These are phyloP conservation scores for Dromas ardeola DNA, from an alignment of 2,113 vertebrate genomes.

Conservation along the genomic window DNA sequence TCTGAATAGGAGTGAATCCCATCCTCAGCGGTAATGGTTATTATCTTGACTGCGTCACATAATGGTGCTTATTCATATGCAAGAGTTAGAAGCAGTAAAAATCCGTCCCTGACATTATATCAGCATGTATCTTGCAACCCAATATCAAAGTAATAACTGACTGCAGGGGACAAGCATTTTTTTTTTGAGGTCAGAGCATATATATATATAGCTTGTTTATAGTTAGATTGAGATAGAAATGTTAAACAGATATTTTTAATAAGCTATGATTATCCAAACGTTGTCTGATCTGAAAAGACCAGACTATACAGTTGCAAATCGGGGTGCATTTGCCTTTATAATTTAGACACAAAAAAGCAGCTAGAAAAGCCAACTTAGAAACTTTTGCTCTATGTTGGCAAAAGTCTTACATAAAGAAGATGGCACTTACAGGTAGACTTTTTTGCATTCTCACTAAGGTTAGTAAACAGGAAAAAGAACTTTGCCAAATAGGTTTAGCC, in stretches of 20 bases:
- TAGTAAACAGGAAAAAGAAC: not conserved
- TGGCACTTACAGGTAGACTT: not conserved
- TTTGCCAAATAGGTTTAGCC: not conserved
- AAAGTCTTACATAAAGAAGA: not conserved
- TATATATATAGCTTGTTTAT: not conserved
- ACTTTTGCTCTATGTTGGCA: not conserved
- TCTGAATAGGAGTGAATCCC: not conserved
- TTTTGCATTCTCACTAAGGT: slow-evolving; percentile 3
- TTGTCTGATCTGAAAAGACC: slow-evolving; percentile 31
- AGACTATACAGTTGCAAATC: not conserved
- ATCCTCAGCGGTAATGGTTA: not conserved
- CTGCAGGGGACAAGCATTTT: not conserved
- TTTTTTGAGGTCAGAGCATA: not conserved
- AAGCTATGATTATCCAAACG: not conserved
- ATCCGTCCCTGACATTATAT: not conserved
- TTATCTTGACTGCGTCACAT: not conserved
- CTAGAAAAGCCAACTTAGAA: not conserved
- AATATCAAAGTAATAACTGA: not conserved
- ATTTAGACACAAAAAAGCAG: not conserved
- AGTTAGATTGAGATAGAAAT: not conserved
- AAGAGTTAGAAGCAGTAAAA: not conserved
- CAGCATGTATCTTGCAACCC: not conserved
- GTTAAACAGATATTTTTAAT: slow-evolving; percentile 24
- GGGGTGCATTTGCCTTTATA: slow-evolving; percentile 28
- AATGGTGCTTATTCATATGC: not conserved